These are phyloP conservation scores for Climacteris rufus DNA, from an alignment of 2,113 vertebrate genomes.

Conservation along the genomic window DNA sequence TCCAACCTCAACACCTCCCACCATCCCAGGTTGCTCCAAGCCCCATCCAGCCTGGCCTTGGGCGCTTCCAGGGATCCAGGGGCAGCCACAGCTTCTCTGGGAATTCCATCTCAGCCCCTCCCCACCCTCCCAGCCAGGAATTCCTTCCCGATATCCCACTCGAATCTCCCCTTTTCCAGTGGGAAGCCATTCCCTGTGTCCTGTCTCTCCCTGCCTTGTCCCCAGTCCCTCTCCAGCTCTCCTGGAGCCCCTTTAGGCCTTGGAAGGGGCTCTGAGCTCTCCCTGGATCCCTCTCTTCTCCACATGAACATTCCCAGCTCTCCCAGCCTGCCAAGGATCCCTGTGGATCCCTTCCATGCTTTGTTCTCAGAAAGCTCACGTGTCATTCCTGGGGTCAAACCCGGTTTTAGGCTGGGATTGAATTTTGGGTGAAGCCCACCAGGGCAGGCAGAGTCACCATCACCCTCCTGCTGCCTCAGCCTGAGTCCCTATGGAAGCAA, in stretches of 20 bases:
- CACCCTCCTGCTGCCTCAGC: no score
- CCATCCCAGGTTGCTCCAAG: neutral
- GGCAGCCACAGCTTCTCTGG: neutral
- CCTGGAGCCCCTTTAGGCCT: neutral
- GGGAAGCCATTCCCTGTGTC: neutral
- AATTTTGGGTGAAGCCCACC: no score
- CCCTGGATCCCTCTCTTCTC: neutral
- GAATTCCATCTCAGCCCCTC: fast-evolving
- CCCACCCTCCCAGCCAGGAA: neutral
- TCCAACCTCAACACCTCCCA: neutral
- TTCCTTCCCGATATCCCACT: neutral
- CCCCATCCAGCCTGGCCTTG: neutral
- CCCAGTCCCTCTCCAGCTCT: neutral
- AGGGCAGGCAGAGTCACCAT: no score
- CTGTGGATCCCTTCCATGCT: no score
- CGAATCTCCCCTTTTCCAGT: no score
- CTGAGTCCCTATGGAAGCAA: no score
- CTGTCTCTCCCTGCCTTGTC: neutral
- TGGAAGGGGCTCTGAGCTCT: neutral
- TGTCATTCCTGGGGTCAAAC: no score
- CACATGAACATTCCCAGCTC: no score
- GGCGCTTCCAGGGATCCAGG: neutral
- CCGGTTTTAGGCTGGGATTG: no score
- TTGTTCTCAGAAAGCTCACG: no score
- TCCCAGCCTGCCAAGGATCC: no score